Base-by-base conservation (phyloP, 2,888 invertebrate genomes). In the Acholoe squamosa region DNA sequence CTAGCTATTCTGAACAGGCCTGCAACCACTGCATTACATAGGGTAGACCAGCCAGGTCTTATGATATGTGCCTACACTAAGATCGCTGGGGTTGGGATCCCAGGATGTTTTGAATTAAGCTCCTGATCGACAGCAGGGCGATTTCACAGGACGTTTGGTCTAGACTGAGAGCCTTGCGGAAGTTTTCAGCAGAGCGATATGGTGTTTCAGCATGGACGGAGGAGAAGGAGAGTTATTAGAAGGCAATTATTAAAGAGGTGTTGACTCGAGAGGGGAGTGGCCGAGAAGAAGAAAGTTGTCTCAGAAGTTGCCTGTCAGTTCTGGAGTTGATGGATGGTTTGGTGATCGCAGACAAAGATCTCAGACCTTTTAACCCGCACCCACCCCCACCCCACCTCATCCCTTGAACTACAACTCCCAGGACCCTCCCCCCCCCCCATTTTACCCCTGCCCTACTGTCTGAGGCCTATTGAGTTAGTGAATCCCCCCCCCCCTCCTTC, bases 281-380 rank as follows among this genome's bases (percentile, higher is more conserved):
- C 19, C 7, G n/a, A 61, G 22, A 19, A 19, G 22, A 61, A 61
- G 61, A 61, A 61, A 61, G n/a, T n/a, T 3, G 61, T 61, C 61
- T 61, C n/a, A n/a, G 61, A 61, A 61, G 61, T 61, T 61, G 43
- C 10, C 43, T n/a, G 61, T 61, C 61, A 61, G 61, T 61, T 61
- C 5, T 43, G 43, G n/a, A 61, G 61, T 61, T n/a, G 14, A 61
- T 1, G n/a, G 14, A n/a, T 14, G 61, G 61, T 61, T 19, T 61
- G 61, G n/a, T 61, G 61, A 61, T n/a, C n/a, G n/a, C n/a, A 61
- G 61, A 61, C 61, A 61, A 61, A 61, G 61, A 61, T 61, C 61
- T n/a, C 61, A 19, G 14, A 61, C 61, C 61, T n/a, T 61, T 61
- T 7, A 3, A 43, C 43, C 43, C 61, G 12, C 61, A 7, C 5